Base-by-base conservation (phyloP, 2,113 vertebrate species). In the Mastomys coucha region DNA sequence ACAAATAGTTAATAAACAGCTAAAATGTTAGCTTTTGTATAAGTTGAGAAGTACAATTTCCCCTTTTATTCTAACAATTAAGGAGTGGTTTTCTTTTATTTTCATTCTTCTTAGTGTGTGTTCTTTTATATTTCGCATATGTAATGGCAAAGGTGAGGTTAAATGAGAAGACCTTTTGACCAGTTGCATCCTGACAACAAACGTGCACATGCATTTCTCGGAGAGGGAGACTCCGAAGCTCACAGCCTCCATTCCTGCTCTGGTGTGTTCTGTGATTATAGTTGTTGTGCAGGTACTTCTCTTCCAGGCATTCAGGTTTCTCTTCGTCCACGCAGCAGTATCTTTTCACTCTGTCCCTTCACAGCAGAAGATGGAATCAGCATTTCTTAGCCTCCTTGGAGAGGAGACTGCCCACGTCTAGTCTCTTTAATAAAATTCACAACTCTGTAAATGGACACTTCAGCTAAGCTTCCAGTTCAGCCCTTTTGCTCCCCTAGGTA, bases 201-300 rank as follows among this genome's bases (percentile, higher is more conserved):
- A 51, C 1, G 1, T 5, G 24, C 7, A 1, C 45, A 22, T 51
- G 28, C 1, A 4, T 36, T 49, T 69, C 28, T 33, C 8, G 0
- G 8, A 28, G 19, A 87, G 42, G 24, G 10, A 13, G 10, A 20
- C 14, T 82, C 53, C 31, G 33, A 12, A 7, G 42, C 11, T 69
- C 19, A 4, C 26, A 81, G 2, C 60, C 26, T 65, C 17, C 17
- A 3, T 16, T 51, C 22, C 14, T n/a, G 5, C 17, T 87, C 45
- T 87, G 19, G 2, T 26, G 28, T 75, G 36, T 75, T 88, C 76
- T 45, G 24, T 76, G 17, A 24, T 16, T 28, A 22, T 9, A 49
- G 3, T 28, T 85, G 70, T 33, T 80, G 36, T 3, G 20, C 19
- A 0, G 17, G 53, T 22, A 49, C 6, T 67, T 65, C 80, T 65